phyloP scores from a whole-genome alignment of 2,113 vertebrate genomes.

The Delphinus delphis region DNA sequence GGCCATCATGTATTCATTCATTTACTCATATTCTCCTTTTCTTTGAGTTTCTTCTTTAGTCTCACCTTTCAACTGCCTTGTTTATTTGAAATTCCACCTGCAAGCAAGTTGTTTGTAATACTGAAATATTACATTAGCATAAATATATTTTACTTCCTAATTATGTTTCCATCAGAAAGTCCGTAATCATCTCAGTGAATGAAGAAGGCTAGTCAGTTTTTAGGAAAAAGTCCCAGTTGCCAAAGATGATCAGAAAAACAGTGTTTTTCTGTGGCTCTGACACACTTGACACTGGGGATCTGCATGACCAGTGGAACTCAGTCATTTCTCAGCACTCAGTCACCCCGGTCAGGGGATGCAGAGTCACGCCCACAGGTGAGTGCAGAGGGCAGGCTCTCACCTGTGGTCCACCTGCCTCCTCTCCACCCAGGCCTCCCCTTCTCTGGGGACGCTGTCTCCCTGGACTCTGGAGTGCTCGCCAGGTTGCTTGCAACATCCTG shows the following conservation, averaged over 20 bases:
- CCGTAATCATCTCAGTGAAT: background rate
- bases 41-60: background rate
- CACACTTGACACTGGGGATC: background rate
- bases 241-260: background rate
- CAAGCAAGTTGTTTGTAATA: constrained; percentile 52
- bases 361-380: accelerated
- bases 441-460: background rate
- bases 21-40: background rate
- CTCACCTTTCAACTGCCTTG: background rate
- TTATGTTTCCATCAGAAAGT: constrained; percentile 60
- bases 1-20: background rate
- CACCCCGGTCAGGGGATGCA: accelerated
- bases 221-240: background rate
- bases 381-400: accelerated
- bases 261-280: background rate
- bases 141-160: constrained; percentile 51
- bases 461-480: accelerated
- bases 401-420: background rate
- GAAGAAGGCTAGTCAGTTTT: background rate
- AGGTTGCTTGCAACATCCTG: background rate
- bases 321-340: background rate
- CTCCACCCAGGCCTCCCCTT: too few species aligned
- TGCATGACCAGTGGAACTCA: background rate
- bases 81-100: constrained; percentile 54
- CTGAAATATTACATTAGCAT: constrained; percentile 59